Percentiles rank a stretch among this genome's conserved stretches.
phyloP scores from a whole-genome alignment of 2,797 vertebrate species.

The Coregonus suidteri region DNA sequence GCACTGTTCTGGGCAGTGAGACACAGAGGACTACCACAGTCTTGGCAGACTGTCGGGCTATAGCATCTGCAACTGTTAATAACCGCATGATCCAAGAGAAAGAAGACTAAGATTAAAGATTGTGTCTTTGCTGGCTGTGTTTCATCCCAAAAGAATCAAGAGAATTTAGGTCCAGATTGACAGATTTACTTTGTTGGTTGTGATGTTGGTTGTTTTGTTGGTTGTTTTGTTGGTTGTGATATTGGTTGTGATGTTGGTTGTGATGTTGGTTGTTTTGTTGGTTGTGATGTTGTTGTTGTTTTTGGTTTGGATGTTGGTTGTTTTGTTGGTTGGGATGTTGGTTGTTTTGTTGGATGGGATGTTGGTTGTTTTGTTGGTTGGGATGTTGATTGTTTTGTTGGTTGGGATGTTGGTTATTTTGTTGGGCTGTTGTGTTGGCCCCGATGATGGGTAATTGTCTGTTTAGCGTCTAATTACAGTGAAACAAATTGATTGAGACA shows the following conservation, averaged over 20 bases:
- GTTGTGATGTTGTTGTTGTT: too few species aligned
- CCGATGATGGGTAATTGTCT: background rate
- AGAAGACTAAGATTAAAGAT: conserved; percentile 39
- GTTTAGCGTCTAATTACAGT: background rate
- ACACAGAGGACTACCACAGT: conserved; percentile 59
- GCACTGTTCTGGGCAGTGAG: conserved; percentile 61
- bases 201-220: background rate
- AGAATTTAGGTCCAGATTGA: conserved; percentile 19
- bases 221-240: background rate
- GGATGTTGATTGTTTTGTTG: background rate
- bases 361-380: conserved; percentile 22
- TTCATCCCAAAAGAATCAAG: conserved; percentile 11
- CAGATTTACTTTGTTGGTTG: conserved; percentile 15
- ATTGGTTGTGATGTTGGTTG: too few species aligned
- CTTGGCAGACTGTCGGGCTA: conserved; percentile 36
- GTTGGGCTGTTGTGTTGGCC: background rate
- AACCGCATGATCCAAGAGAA: conserved; percentile 29
- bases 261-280: too few species aligned
- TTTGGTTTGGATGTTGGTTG: too few species aligned
- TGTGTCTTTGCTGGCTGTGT: conserved; percentile 16
- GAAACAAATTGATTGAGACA: conserved; percentile 10
- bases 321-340: too few species aligned
- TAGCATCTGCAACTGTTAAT: conserved; percentile 56
- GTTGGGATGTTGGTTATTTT: conserved; percentile 28
- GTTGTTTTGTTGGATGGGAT: conserved; percentile 8